Base-by-base conservation (phyloP, 2,113 vertebrate genomes). In the Acinonyx jubatus region DNA sequence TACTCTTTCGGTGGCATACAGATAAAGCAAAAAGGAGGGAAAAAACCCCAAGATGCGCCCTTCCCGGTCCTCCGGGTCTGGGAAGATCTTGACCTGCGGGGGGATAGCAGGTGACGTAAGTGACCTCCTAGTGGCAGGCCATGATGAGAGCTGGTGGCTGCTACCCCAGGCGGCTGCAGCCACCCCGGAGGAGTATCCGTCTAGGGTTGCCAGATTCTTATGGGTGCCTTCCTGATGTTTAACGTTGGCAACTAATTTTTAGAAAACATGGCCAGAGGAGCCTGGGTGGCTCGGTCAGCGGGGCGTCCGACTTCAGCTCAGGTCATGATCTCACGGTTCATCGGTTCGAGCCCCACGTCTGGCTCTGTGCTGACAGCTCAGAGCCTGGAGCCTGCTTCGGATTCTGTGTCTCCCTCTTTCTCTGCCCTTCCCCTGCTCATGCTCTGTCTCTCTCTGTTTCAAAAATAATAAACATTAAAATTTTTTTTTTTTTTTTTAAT, bases 151-250 rank as follows among this genome's bases (percentile, higher is more conserved):
- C 31, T 84, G 13, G 29, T 31, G 18, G 7, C 36, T 27, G 2
- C 8, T 4, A 4, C 16, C 15, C 74, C 23, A 7, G 36, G 16
- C 5, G 41, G 57, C 80, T 27, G n/a, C 1, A 3, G 31, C 83
- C 16, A 8, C 19, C 0, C 1, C 23, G 2, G 3, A 36, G 5
- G 31, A 45, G 4, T 0, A 1, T 5, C 48, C 7, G 55, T 11
- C 52, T 36, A 10, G 63, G 7, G 29, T 19, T 1, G 38, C 7
- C 74, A 80, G 55, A 74, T 19, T 45, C 80, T 23, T 7, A 15
- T 9, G 6, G 38, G 81, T 41, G 14, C 66, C 55, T 33, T 11
- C 61, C 33, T 41, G 69, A 41, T 23, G 16, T 83, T 14, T 41
- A n/a, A 83, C 5, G 13, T 4, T 57, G 66, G 55, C 15, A 68